Conservation (phyloP, 2,113 vertebrate species). For the Gulo gulo region DNA sequence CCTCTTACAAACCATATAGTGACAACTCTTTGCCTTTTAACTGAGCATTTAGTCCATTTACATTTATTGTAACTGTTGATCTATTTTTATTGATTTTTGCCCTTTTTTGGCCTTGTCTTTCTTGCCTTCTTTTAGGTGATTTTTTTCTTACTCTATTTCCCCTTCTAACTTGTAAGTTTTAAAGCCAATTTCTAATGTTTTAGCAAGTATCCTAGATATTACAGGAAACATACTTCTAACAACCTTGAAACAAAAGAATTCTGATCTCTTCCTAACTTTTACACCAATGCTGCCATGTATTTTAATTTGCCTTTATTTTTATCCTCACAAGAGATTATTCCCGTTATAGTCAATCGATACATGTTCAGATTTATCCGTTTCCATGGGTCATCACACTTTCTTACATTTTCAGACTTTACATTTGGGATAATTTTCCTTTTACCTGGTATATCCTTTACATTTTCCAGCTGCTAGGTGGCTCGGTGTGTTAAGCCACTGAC, state of each 20-base stretch:
- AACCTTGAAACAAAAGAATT: not conserved
- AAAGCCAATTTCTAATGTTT: not conserved
- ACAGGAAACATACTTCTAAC: not conserved
- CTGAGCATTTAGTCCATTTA: not conserved
- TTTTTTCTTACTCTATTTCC: not conserved
- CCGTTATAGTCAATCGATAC: not conserved
- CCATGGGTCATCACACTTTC: not conserved
- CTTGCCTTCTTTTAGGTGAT: not conserved
- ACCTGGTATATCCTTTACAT: not conserved
- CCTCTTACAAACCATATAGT: not conserved
- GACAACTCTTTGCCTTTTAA: conserved; percentile 11
- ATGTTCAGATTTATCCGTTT: conserved; percentile 3
- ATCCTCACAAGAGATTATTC: not conserved
- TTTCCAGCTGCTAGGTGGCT: not conserved
- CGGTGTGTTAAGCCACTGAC: not conserved
- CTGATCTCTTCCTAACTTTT: not conserved
- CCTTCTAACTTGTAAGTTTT: not conserved
- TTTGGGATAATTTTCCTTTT: not conserved
- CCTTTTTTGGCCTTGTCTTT: not conserved
- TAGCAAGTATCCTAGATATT: not conserved
- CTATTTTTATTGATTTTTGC: not conserved
- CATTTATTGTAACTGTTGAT: conserved; percentile 1
- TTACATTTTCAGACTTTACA: not conserved
- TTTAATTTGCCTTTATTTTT: conserved; percentile 15
- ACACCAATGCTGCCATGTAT: not conserved